Conservation (phyloP, 2,888 invertebrate genomes). For the Sphaeridia pumilis region DNA sequence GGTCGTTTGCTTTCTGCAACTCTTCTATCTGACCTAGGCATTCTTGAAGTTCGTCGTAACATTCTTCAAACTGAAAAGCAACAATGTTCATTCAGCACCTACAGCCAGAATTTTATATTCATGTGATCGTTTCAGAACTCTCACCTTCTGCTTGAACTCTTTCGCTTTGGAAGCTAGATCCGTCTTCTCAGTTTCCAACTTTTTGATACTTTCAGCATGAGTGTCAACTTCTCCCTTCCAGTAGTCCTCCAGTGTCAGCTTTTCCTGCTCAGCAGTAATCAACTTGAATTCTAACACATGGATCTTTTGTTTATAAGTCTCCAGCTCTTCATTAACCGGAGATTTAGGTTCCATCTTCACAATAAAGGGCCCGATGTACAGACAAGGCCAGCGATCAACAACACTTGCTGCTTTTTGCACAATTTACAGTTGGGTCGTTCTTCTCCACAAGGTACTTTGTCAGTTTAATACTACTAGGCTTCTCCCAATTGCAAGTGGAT, state of each 20-base stretch:
- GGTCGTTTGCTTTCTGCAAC: not conserved
- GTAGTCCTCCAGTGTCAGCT: slow-evolving; percentile 15
- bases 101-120: not conserved
- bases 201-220: not conserved
- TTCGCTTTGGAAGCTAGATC: slow-evolving; percentile 1
- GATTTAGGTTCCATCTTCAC: not conserved
- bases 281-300: slow-evolving; percentile 20
- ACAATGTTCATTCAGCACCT: not conserved
- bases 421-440: too few species aligned
- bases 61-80: slow-evolving; percentile 7
- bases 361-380: too few species aligned
- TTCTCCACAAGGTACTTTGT: too few species aligned
- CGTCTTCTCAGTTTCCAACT: not conserved
- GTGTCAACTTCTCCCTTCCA: slow-evolving; percentile 16
- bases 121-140: not conserved
- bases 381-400: too few species aligned
- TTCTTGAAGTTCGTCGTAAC: not conserved
- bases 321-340: slow-evolving; percentile 9
- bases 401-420: too few species aligned
- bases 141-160: not conserved
- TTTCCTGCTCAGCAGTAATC: slow-evolving; percentile 8
- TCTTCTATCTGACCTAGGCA: not conserved
- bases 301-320: slow-evolving; percentile 17
- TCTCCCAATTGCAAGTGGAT: too few species aligned
- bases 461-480: too few species aligned